Evolutionary conservation across 1,140 invertebrate genomes (phyloP).

Genomic region (Tigriopus japonicus): DNA sequence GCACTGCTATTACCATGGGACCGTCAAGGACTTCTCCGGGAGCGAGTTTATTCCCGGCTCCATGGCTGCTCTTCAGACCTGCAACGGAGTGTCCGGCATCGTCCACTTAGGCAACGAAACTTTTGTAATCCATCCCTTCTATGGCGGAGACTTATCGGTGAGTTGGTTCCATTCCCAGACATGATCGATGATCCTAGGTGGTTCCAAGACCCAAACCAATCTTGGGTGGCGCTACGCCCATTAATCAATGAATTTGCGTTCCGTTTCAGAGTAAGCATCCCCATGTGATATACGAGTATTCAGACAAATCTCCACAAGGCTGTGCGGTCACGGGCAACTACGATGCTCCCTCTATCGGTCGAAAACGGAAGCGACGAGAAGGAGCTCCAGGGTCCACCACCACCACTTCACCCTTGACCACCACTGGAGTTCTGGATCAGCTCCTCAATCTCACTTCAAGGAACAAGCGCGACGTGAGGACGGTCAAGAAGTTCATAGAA

Average conservation of each 20-base stretch:
- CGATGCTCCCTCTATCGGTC: neutral
- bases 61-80: constrained; percentile 87
- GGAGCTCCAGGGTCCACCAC: neutral
- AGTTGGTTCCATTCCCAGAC: neutral
- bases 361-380: neutral
- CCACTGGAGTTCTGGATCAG: too few species aligned
- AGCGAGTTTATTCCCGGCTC: constrained; percentile 54
- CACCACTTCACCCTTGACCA: too few species aligned
- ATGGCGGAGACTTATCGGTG: constrained; percentile 85
- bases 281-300: constrained; percentile 5
- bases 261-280: constrained; percentile 11
- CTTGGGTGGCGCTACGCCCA: too few species aligned
- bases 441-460: constrained; percentile 17
- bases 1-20: constrained; percentile 21
- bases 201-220: neutral
- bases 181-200: too few species aligned
- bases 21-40: constrained; percentile 46
- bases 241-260: neutral
- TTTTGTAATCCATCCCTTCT: constrained; percentile 89
- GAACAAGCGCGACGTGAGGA: constrained; percentile 52
- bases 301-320: neutral
- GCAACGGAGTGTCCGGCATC: constrained; percentile 85
- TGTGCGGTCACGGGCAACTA: constrained; percentile 1
- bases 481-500: constrained; percentile 77
- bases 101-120: constrained; percentile 93